These are phyloP conservation scores for Octodon degus DNA, from an alignment of 2,113 vertebrate genomes.

Conservation along the genomic window DNA sequence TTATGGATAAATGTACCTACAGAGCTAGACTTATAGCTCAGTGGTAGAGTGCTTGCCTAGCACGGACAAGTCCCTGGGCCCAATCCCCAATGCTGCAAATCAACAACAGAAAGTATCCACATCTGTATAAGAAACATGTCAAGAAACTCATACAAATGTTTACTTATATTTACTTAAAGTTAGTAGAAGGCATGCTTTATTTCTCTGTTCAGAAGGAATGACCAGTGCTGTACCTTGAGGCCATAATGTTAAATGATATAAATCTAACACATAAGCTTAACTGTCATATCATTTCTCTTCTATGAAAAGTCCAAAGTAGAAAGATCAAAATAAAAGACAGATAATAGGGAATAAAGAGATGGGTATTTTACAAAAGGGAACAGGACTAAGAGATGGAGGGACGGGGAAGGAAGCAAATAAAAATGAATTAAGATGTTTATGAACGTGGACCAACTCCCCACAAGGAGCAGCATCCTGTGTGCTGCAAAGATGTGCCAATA, in stretches of 20 bases:
- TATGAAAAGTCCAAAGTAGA: not conserved
- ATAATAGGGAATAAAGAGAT: not conserved
- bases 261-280: not conserved
- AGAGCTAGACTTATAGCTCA: not conserved
- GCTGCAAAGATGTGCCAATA: not conserved
- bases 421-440: not conserved
- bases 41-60: not conserved
- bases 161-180: slow-evolving; percentile 41
- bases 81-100: not conserved
- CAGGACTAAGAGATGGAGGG: not conserved
- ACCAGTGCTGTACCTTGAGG: not conserved
- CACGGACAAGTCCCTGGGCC: not conserved
- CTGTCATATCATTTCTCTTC: not conserved
- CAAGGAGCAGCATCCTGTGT: not conserved
- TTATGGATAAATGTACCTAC: slow-evolving; percentile 18
- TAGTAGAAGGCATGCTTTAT: slow-evolving; percentile 31
- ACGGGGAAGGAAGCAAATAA: not conserved
- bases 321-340: not conserved
- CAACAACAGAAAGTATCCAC: not conserved
- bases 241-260: not conserved
- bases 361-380: not conserved
- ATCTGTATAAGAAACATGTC: not conserved
- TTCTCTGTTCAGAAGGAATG: slow-evolving; percentile 43
- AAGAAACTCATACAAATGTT: not conserved
- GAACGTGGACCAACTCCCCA: not conserved